A percentile compares a stretch with the other conserved stretches of the same genome.
Evolutionary conservation across 1,140 invertebrate genomes (phyloP).

Genomic region (Neotoxoptera formosana): DNA sequence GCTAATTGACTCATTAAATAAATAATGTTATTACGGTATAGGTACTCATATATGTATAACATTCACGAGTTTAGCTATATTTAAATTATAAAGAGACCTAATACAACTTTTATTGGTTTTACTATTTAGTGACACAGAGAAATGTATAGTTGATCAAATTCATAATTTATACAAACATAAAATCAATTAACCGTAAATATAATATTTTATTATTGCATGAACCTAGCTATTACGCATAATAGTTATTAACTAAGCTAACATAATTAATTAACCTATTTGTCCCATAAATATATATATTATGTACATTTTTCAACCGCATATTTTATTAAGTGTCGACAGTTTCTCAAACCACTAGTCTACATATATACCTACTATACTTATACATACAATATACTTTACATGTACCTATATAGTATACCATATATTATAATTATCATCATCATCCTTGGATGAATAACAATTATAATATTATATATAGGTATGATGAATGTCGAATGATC

Average conservation of each 20-base stretch:
- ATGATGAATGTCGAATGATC: conserved; percentile 14
- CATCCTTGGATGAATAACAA: not conserved
- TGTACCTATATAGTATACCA: not conserved
- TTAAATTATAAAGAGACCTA: not conserved
- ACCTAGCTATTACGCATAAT: not conserved
- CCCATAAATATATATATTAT: not conserved
- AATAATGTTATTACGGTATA: not conserved
- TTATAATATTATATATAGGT: not conserved
- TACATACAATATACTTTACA: too few relatives aligned
- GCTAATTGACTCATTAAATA: conserved; percentile 16
- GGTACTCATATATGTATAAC: not conserved
- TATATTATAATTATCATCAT: not conserved
- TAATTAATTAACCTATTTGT: not conserved
- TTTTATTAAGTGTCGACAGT: not conserved
- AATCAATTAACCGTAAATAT: not conserved
- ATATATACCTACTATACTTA: not conserved
- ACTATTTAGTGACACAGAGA: not conserved
- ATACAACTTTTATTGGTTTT: not conserved
- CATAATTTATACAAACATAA: not conserved
- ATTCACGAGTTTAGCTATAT: not conserved
- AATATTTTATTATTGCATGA: not conserved
- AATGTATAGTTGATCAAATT: not conserved
- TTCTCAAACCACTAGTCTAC: not conserved
- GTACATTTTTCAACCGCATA: not conserved
- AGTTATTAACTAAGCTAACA: not conserved